Percentiles rank a stretch among this genome's conserved stretches.
These are phyloP conservation scores for Yoshiicerus persimilis DNA, from an alignment of 1,140 invertebrate genomes.

Conservation along the genomic window DNA sequence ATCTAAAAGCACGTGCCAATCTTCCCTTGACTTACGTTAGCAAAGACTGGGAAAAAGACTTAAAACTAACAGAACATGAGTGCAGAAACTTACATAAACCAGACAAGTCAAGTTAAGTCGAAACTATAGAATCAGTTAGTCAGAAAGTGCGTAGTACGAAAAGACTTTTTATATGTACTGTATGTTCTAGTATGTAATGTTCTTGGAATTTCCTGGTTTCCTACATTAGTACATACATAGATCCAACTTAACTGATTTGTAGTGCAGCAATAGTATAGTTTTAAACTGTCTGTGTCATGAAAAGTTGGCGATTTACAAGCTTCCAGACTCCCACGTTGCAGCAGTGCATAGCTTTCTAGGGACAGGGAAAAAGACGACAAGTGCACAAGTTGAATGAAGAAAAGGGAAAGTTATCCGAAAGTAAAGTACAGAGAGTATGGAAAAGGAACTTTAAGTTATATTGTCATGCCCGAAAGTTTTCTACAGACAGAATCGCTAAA, in stretches of 20 bases:
- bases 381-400: not conserved
- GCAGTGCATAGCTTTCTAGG: not conserved
- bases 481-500: not conserved
- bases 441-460: not conserved
- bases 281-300: not conserved
- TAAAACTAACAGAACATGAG: not conserved
- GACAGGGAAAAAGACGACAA: not conserved
- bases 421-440: not conserved
- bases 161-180: not conserved
- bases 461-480: not conserved
- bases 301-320: conserved; percentile 7
- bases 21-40: not conserved
- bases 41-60: not conserved
- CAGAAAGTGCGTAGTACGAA: not conserved
- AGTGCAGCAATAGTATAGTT: not conserved
- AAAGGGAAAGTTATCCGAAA: not conserved
- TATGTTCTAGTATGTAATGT: not conserved
- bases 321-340: not conserved
- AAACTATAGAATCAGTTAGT: not conserved
- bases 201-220: not conserved
- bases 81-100: not conserved
- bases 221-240: not conserved
- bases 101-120: not conserved
- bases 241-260: not conserved
- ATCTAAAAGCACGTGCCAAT: conserved; percentile 15